phyloP scores from a whole-genome alignment of 2,888 invertebrate genomes.

The Notodonta dromedarius region DNA sequence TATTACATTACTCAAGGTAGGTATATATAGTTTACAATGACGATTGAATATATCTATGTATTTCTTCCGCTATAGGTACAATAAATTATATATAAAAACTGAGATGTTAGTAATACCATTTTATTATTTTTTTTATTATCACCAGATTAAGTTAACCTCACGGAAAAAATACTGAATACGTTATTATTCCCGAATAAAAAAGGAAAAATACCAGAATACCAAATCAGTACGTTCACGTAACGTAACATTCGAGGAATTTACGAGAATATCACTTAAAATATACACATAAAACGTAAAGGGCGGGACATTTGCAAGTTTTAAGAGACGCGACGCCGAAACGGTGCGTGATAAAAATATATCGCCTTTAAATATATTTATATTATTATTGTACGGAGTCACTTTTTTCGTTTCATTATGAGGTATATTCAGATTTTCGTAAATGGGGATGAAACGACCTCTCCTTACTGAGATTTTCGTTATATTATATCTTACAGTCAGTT shows the following conservation, averaged over 20 bases:
- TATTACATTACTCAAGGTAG: too few relatives aligned
- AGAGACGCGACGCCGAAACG: conserved; percentile 43
- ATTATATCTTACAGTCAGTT: too few relatives aligned
- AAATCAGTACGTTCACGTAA: conserved; percentile 41
- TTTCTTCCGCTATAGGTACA: too few relatives aligned
- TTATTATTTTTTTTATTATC: too few relatives aligned
- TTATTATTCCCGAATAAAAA: neutral
- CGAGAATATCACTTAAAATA: conserved; percentile 60
- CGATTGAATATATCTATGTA: too few relatives aligned
- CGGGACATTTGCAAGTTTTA: conserved; percentile 54
- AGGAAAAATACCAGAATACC: neutral
- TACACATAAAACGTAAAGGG: conserved; percentile 51
- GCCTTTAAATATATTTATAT: conserved; percentile 38
- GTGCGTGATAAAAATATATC: conserved; percentile 56
- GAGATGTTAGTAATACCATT: too few relatives aligned
- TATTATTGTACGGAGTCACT: conserved; percentile 45
- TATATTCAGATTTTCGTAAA: conserved; percentile 40
- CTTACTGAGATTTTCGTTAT: too few relatives aligned
- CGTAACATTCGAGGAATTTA: conserved; percentile 64
- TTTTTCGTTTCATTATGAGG: conserved; percentile 41
- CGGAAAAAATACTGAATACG: neutral
- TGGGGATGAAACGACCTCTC: neutral
- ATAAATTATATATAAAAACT: too few relatives aligned
- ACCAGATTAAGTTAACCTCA: too few relatives aligned
- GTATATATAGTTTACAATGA: too few relatives aligned